A percentile compares a stretch with the other conserved stretches of the same genome.
phyloP scores from a whole-genome alignment of 2,888 invertebrate species.

The Epistrophe eligans region DNA sequence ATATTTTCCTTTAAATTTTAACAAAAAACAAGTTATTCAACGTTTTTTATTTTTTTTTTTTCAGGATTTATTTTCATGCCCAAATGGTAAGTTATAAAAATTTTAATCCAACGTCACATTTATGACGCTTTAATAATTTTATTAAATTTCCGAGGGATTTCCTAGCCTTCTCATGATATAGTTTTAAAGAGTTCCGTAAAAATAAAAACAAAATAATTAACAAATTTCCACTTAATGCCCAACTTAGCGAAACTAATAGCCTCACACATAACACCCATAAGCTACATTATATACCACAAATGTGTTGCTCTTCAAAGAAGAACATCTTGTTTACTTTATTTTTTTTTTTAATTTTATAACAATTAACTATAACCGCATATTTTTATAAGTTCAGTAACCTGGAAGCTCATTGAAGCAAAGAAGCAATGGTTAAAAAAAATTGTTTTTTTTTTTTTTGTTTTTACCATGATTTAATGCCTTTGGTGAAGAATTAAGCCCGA shows the following conservation, averaged over 20 bases:
- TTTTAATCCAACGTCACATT: conserved; percentile 8
- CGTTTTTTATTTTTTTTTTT: conserved; percentile 62
- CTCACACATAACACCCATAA: conserved; percentile 57
- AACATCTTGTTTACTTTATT: conserved; percentile 15
- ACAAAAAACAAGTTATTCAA: conserved; percentile 16
- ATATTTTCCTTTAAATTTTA: not conserved
- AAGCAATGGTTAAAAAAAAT: conserved; percentile 16
- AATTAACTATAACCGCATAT: conserved; percentile 53
- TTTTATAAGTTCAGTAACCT: conserved; percentile 60
- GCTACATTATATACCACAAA: conserved; percentile 8
- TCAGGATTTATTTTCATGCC: conserved; percentile 83
- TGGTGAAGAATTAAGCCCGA: not conserved
- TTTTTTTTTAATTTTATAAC: conserved; percentile 18
- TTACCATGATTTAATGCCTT: conserved; percentile 30
- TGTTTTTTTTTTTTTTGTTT: not conserved
- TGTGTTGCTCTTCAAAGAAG: conserved; percentile 29
- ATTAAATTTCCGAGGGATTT: conserved; percentile 34
- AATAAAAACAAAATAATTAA: conserved; percentile 21
- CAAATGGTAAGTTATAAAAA: conserved; percentile 82
- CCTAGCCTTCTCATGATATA: conserved; percentile 8
- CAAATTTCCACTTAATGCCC: conserved; percentile 57
- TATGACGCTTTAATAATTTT: conserved; percentile 46
- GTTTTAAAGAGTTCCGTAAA: not conserved
- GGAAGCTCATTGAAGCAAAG: conserved; percentile 59
- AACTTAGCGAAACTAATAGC: conserved; percentile 67